Base-by-base conservation (phyloP, 2,888 invertebrate genomes). In the Chesias legatella region DNA sequence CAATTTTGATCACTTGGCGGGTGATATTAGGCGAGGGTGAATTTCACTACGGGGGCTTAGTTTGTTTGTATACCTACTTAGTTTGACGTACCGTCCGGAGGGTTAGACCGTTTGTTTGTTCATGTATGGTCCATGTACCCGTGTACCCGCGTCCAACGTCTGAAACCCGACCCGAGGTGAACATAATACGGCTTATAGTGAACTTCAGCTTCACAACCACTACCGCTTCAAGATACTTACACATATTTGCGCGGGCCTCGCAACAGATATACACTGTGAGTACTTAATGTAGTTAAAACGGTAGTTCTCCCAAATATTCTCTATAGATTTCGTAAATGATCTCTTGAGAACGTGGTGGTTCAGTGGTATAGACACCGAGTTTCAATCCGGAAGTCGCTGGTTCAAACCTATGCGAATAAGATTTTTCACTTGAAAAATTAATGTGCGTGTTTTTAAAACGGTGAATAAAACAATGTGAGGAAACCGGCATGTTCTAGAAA, bases 91-190 rank as follows among this genome's bases (percentile, higher is more conserved):
- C 21, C 51, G 47, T 48, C 52, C 58, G 55, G 60, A 52, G 65
- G 58, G 59, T 48, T 59, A 28, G 45, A 33, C 58, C 58, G 63
- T 60, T 63, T 71, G 67, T 79, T 73, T 67, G 64, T 64, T 67
- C 70, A 74, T 65, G 66, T 73, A 70, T 73, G 67, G 64, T 64
- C 67, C 70, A 74, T 65, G 66, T 73, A 70, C 60, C 60, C 56
- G 49, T 48, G 48, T 50, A 34, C 52, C 57, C 65, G 64, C 59
- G 63, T 53, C 56, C 54, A 52, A 40, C 46, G 52, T 42, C 49
- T 57, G 63, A 53, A 59, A 60, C 42, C 47, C 48, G 41, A 53
- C 53, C 51, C 50, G 28, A 29, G 41, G 39, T 46, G 35, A 53
- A 51, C 48, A 51, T 60, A 52, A 58, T 56, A 48, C 53, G 48